These are phyloP conservation scores for Drosophila dives DNA, from an alignment of 2,888 invertebrate species.

Conservation along the genomic window DNA sequence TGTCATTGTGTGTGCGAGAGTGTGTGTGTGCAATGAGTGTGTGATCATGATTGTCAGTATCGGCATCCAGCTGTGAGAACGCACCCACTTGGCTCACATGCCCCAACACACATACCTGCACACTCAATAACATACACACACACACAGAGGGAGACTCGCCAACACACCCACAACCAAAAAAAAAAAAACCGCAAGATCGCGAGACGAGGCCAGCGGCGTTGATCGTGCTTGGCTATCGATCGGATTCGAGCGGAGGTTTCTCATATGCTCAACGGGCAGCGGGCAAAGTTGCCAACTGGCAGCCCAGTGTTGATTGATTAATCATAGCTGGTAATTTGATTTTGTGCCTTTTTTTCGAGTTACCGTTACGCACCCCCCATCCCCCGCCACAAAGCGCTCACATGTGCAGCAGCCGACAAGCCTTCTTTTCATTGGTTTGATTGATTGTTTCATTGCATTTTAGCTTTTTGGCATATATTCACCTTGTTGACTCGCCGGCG, in stretches of 20 bases:
- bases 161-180: conserved; percentile 49
- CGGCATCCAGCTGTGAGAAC: conserved; percentile 78
- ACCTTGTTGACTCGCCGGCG: conserved; percentile 55
- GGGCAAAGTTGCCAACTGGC: conserved; percentile 13
- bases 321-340: conserved; percentile 80
- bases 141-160: conserved; percentile 21
- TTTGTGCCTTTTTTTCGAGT: conserved; percentile 73
- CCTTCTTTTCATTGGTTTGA: conserved; percentile 69
- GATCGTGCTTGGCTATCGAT: conserved; percentile 57
- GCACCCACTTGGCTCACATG: conserved; percentile 71
- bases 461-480: conserved; percentile 72
- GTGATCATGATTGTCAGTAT: conserved; percentile 63
- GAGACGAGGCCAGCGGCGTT: conserved; percentile 68
- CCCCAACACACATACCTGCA: conserved; percentile 20
- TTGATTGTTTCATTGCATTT: conserved; percentile 79
- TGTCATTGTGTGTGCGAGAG: conserved; percentile 44
- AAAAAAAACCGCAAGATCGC: conserved; percentile 27
- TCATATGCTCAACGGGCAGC: conserved; percentile 5
- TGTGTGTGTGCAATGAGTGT: conserved; percentile 23
- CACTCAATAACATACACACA: conserved; percentile 13
- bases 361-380: conserved; percentile 57
- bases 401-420: conserved; percentile 49
- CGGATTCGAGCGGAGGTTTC: conserved; percentile 20
- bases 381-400: conserved; percentile 1
- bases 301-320: conserved; percentile 75